Base-by-base conservation (phyloP, 1,140 invertebrate species). In the Platyura marginata region DNA sequence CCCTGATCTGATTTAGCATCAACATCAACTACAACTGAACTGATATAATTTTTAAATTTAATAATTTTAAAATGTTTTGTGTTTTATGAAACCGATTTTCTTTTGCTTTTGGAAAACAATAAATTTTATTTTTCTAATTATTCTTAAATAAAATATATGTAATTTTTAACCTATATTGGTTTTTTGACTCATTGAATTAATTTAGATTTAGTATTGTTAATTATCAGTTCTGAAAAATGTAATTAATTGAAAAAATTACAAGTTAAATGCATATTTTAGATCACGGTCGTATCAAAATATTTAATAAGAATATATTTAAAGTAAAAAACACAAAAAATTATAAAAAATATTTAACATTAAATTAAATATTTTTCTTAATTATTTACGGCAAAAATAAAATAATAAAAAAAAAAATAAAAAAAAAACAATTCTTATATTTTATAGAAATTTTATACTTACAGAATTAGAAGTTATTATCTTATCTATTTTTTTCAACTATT, bases 1-100 rank as follows among this genome's bases (percentile, higher is more conserved):
- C 42, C 42, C 42, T 44, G 42, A 44, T 44, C 42, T 44, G 19
- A 38, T 19, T 25, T 39, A 38, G 34, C 42, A 44, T 44, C 42
- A 44, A 44, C 42, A 43, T 35, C 15, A 36, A 19, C 42, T 29
- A 43, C 42, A 43, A 43, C 23, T 18, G 42, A 44, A 44, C 42
- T 44, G 42, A 44, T 42, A 18, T 43, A 36, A n/a, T 43, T 36
- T 36, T 4, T 3, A 10, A 15, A 38, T 37, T 44, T 38, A 21
- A 20, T 22, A 21, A 19, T 38, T 44, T 23, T 43, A 11, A 25
- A 37, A 19, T 18, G 11, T 13, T 11, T 6, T 37, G 6, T 37
- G n/a, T 37, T 44, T 15, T 20, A 25, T 29, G 38, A 23, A 21
- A 20, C 21, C 10, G 6, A 11, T 16, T 42, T 3, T 5, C 9